Base-by-base conservation (phyloP, 1,140 invertebrate species). In the Drosophila nigromelanica region DNA sequence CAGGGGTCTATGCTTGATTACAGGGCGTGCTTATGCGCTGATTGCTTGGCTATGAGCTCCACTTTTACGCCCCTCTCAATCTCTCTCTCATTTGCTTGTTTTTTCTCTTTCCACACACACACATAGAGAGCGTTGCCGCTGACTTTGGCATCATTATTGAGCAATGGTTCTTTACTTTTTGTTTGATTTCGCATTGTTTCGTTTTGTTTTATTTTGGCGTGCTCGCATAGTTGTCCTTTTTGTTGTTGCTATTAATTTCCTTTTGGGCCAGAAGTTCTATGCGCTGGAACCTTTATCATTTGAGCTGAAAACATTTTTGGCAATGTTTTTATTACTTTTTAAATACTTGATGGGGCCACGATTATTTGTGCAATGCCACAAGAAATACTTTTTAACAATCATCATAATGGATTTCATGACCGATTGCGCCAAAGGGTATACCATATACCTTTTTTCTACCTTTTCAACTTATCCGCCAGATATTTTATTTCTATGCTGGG, bases 11-110 rank as follows among this genome's bases (percentile, higher is more conserved):
- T 62, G 80, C 77, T 87, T 86, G 82, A 86, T 86, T 86, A 86
- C 82, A 87, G 82, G 82, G 82, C 82, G 82, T 87, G 82, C 82
- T 86, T 82, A 86, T 87, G 82, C 82, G 78, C 78, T 86, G 82
- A 86, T 86, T 86, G 82, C 82, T 71, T 69, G 81, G 81, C 81
- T 85, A 80, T 86, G 81, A 74, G 52, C 71, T 74, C 64, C 61
- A 51, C 62, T 70, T 64, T 10, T 50, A 48, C 42, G 11, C 33
- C 56, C 30, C 18, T 18, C 18, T 18, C 18, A 1, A 1, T 18
- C 18, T 18, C 18, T 18, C 18, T 18, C 18, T 18, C 18, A 18
- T 18, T 18, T 18, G 18, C 18, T 1, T 18, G 18, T 18, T 18
- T 18, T 18, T 18, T 18, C 18, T 18, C 18, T 18, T 18, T 18